These are phyloP conservation scores for Ceyx erithaca DNA, from an alignment of 2,797 vertebrate species.

Conservation along the genomic window DNA sequence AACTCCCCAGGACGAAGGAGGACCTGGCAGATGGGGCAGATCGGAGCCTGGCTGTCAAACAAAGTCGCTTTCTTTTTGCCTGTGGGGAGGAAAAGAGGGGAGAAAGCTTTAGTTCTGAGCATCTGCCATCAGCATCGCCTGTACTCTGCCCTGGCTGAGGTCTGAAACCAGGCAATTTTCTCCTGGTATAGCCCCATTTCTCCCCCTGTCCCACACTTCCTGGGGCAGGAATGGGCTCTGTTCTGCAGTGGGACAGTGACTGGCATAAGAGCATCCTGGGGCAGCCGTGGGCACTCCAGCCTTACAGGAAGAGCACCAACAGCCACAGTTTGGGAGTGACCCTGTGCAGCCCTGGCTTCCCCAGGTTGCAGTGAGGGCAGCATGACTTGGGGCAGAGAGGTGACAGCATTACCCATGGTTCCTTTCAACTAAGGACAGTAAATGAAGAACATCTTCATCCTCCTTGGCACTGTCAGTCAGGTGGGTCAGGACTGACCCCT, in stretches of 20 bases:
- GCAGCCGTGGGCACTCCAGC: background rate
- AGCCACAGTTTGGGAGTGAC: background rate
- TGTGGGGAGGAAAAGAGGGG: conserved; percentile 69
- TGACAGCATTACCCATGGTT: background rate
- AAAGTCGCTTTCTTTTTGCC: conserved; percentile 99
- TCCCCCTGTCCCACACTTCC: accelerated
- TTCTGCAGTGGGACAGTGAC: background rate
- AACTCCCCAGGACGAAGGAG: conserved; percentile 94
- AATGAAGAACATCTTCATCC: background rate
- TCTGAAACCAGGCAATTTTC: background rate
- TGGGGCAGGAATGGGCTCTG: background rate
- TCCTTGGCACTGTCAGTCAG: background rate
- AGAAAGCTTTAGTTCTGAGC: conserved; percentile 3
- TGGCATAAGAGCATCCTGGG: accelerated
- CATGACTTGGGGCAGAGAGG: background rate
- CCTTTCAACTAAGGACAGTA: background rate
- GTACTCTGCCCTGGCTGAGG: background rate
- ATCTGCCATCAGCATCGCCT: accelerated
- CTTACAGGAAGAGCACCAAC: background rate
- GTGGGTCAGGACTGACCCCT: background rate
- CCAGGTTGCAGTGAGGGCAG: accelerated
- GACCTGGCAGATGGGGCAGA: conserved; percentile 98
- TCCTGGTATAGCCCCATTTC: background rate
- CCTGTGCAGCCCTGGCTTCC: background rate
- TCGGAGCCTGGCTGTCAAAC: conserved; percentile 96